A percentile compares a stretch with the other conserved stretches of the same genome.
phyloP scores from a whole-genome alignment of 2,888 invertebrate genomes.

The Drosophila ustulata region DNA sequence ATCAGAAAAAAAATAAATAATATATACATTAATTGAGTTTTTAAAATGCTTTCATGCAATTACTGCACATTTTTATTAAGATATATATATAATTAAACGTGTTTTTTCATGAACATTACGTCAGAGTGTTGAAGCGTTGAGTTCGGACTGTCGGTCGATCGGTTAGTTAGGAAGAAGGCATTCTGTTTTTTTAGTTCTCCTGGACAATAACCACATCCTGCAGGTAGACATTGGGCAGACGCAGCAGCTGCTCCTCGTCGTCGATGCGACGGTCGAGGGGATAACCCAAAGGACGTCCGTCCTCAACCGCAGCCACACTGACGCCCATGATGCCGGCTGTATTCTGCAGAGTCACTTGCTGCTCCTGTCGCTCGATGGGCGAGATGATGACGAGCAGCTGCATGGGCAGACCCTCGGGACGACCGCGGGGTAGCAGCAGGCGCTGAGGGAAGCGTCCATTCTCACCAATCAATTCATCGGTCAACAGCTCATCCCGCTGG shows the following conservation, averaged over 20 bases:
- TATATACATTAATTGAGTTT: neutral
- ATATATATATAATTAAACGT: slow-evolving; percentile 26
- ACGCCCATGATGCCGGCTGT: slow-evolving; percentile 61
- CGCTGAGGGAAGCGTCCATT: slow-evolving; percentile 87
- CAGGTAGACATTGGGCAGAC: slow-evolving; percentile 69
- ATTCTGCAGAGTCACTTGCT: neutral
- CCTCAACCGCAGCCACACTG: slow-evolving; percentile 52
- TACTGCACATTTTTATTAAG: slow-evolving; percentile 63
- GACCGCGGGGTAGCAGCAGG: slow-evolving; percentile 88
- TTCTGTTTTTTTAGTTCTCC: slow-evolving; percentile 51
- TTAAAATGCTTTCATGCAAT: slow-evolving; percentile 63
- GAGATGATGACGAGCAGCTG: slow-evolving; percentile 87
- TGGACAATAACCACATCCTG: slow-evolving; percentile 75
- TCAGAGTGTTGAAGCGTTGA: neutral
- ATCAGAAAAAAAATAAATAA: neutral
- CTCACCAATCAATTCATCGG: slow-evolving; percentile 77
- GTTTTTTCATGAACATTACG: neutral
- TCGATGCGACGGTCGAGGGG: slow-evolving; percentile 73
- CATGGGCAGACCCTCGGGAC: slow-evolving; percentile 87
- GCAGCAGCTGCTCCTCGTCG: slow-evolving; percentile 56
- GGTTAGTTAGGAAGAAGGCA: neutral
- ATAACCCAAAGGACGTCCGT: slow-evolving; percentile 71
- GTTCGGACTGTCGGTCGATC: slow-evolving; percentile 12
- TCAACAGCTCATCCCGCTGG: slow-evolving; percentile 63
- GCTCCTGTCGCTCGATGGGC: slow-evolving; percentile 79